Evolutionary conservation across 2,797 vertebrate genomes (phyloP).

Genomic region (Lepus townsendii): DNA sequence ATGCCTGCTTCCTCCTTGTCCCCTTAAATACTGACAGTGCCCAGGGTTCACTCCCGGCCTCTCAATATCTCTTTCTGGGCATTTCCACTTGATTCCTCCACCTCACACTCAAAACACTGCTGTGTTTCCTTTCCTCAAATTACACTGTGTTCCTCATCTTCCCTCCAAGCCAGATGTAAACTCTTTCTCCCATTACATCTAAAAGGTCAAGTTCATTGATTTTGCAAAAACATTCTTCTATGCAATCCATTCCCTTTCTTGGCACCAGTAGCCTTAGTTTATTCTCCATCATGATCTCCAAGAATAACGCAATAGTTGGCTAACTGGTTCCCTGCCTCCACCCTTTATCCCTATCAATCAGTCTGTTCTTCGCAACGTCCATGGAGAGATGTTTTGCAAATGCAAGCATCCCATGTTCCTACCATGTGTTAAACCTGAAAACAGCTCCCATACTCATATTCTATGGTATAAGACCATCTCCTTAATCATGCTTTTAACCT

Average conservation of each 20-base stretch:
- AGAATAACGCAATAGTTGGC: neutral
- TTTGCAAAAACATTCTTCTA: neutral
- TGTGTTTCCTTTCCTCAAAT: neutral
- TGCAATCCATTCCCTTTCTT: neutral
- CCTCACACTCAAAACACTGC: neutral
- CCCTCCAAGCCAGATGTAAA: neutral
- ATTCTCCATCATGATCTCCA: neutral
- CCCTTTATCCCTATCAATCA: neutral
- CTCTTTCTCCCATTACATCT: neutral
- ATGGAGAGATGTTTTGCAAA: neutral
- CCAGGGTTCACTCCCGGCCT: neutral
- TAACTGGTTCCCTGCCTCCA: neutral
- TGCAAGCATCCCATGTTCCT: neutral
- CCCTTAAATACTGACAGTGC: neutral
- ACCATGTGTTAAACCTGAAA: neutral
- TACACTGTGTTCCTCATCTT: neutral
- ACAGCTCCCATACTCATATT: too few relatives aligned
- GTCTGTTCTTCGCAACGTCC: neutral
- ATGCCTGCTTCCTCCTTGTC: too few relatives aligned
- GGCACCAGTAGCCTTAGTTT: neutral
- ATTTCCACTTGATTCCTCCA: neutral
- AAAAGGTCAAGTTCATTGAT: neutral
- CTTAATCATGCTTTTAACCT: neutral
- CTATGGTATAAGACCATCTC: neutral
- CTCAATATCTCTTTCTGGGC: neutral